Conservation (phyloP, 2,113 vertebrate species). For the Oryctolagus cuniculus region mOryCun1.1 NC_091432.1:192859501-192860000, state of each 20-base stretch:
- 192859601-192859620: not conserved
- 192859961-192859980: not conserved
- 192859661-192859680: not conserved
- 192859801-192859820: not conserved
- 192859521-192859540: not conserved
- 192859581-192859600: not conserved
- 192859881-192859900: not conserved
- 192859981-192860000: not conserved
- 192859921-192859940: not conserved
- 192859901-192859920: not conserved
- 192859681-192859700: not conserved
- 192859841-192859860: not conserved
- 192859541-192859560: not conserved
- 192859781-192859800: not conserved
- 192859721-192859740: not conserved
- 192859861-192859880: not conserved
- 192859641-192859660: not conserved
- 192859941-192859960: not conserved
- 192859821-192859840: not conserved
- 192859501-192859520: not conserved
- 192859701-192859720: not conserved
- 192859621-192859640: not conserved
- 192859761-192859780: not conserved
- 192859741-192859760: not conserved
- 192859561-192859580: not conserved